A percentile compares a stretch with the other conserved stretches of the same genome.
Conservation (phyloP, 2,113 vertebrate species). For the Perccottus glenii region DNA sequence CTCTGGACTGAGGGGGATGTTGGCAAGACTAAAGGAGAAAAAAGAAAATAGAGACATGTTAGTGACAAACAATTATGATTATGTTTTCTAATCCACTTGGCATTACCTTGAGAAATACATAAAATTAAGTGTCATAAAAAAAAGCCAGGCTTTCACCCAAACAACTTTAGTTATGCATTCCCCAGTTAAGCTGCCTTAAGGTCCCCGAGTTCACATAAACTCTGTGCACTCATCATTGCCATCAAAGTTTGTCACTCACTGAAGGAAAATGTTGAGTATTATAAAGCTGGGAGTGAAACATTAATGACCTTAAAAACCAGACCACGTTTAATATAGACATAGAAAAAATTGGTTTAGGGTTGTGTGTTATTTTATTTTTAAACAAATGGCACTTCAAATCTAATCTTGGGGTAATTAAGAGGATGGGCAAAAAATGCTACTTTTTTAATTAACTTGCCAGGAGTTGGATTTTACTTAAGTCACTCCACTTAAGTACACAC, state of each 20-base stretch:
- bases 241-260: slow-evolving; percentile 1
- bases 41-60: neutral
- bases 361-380: neutral
- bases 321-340: too few species aligned
- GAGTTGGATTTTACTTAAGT: too few species aligned
- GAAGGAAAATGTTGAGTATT: slow-evolving; percentile 8
- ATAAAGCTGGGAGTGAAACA: too few species aligned
- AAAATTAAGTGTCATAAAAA: too few species aligned
- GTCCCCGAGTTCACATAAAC: slow-evolving; percentile 52
- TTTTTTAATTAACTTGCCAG: too few species aligned
- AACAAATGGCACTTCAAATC: neutral
- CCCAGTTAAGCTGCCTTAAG: neutral
- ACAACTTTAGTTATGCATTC: slow-evolving; percentile 24
- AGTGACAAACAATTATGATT: neutral
- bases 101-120: too few species aligned
- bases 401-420: too few species aligned
- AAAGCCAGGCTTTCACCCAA: slow-evolving; percentile 12
- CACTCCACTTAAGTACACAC: too few species aligned
- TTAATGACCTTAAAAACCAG: too few species aligned
- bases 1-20: slow-evolving; percentile 96
- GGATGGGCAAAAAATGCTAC: too few species aligned
- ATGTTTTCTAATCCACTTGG: neutral
- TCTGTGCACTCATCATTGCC: neutral
- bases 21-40: slow-evolving; percentile 84
- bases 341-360: too few species aligned